Base-by-base conservation (phyloP, 2,888 invertebrate species). In the Branchellion lobata region DNA sequence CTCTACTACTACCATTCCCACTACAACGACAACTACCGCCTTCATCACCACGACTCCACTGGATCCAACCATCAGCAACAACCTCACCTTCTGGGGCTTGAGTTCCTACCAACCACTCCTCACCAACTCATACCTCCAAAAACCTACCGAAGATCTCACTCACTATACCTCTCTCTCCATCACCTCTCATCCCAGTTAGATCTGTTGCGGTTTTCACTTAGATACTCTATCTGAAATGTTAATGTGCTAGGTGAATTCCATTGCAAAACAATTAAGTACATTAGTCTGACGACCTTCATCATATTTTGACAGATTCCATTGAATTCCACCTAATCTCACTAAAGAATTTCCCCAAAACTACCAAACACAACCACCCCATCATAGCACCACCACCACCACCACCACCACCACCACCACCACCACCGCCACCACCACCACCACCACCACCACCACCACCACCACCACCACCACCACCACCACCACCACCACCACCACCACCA, bases 81-180 rank as follows among this genome's bases (percentile, higher is more conserved):
- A 57, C 24, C 61, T 57, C 21, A 57, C 61, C 11, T 57, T 57
- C 24, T 57, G 61, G 61, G 61, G 61, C 61, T n/a, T 57, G 61
- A 57, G 24, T n/a, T 57, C 61, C 24, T 57, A 14, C 14, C 21
- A 57, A 24, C 61, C 61, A 8, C 24, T 24, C 21, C 61, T 18
- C 21, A 57, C 61, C 61, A 57, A 57, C 61, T 5, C 61, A 5
- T 57, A 18, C 21, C n/a, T 57, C 21, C 61, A 57, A n/a, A 57
- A 24, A 5, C 61, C 61, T 5, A 18, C 24, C 24, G n/a, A 8
- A 18, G 61, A 57, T n/a, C n/a, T 57, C 24, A 57, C 61, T n/a
- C 21, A 57, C 61, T 57, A 57, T n/a, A 24, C 24, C n/a, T 24
- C 21, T n/a, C 24, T 57, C 3, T 24, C 61, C 61, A 57, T 57